phyloP scores from a whole-genome alignment of 2,888 invertebrate species.

The Esperia sulphurella region DNA sequence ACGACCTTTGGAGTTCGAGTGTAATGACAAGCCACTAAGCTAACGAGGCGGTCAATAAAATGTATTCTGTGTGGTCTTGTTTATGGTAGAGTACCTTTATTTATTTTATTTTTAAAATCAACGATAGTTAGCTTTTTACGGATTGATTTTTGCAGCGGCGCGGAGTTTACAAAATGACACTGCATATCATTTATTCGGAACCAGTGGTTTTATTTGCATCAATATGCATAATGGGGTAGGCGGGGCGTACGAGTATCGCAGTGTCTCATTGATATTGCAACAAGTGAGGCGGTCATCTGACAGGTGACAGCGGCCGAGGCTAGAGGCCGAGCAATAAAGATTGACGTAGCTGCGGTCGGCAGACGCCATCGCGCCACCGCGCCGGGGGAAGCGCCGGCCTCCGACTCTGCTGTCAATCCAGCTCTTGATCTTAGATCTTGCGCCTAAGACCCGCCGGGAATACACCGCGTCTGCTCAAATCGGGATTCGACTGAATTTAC shows the following conservation, averaged over 20 bases:
- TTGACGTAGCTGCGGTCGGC: constrained; percentile 55
- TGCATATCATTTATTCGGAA: too few species aligned
- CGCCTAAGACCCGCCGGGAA: constrained; percentile 36
- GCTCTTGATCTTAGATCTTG: constrained; percentile 60
- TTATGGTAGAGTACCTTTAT: too few species aligned
- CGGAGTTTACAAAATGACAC: too few species aligned
- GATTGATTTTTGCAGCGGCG: too few species aligned
- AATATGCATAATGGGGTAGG: not conserved
- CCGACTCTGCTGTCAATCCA: constrained; percentile 72
- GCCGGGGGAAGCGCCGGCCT: constrained; percentile 50
- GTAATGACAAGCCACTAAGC: too few species aligned
- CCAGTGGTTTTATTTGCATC: too few species aligned
- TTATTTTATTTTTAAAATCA: too few species aligned
- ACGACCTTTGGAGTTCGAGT: too few species aligned
- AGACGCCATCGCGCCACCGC: constrained; percentile 19
- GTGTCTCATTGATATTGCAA: constrained; percentile 28
- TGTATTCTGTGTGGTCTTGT: too few species aligned
- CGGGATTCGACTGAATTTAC: constrained; percentile 1
- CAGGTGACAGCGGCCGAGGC: constrained; percentile 32
- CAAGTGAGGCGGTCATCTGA: constrained; percentile 39
- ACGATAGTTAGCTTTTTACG: too few species aligned
- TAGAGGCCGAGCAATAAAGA: constrained; percentile 51
- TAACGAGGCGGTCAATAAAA: too few species aligned
- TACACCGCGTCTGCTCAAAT: not conserved
- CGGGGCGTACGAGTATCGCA: not conserved